Percentiles rank a stretch among this genome's conserved stretches.
phyloP scores from a whole-genome alignment of 2,797 vertebrate species.

The Oryzias sinensis region DNA sequence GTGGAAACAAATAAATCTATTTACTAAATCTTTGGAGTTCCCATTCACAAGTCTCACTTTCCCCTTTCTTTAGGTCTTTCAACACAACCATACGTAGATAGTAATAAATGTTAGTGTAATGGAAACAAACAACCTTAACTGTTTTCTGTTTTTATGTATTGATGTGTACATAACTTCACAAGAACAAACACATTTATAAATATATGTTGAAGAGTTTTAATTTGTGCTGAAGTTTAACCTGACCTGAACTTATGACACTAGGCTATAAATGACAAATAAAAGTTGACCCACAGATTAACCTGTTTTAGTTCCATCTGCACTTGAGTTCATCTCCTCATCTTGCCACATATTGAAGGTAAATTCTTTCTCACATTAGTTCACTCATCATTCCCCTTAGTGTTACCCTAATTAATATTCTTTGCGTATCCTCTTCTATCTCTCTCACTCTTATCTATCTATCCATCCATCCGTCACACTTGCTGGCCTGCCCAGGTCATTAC shows the following conservation, averaged over 20 bases:
- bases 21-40: too few species aligned
- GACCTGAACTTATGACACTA: constrained; percentile 9
- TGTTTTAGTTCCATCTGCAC: constrained; percentile 12
- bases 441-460: constrained; percentile 35
- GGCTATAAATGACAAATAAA: constrained; percentile 20
- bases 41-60: too few species aligned
- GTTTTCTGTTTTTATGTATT: too few species aligned
- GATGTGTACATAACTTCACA: too few species aligned
- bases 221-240: constrained; percentile 5
- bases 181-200: too few species aligned
- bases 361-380: constrained; percentile 31
- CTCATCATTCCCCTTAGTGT: constrained; percentile 51
- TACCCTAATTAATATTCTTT: constrained; percentile 52
- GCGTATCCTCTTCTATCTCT: constrained; percentile 36
- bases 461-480: constrained; percentile 59
- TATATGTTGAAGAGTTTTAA: not conserved
- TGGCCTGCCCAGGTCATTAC: constrained; percentile 73
- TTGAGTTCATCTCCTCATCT: constrained; percentile 16
- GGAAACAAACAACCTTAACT: too few species aligned
- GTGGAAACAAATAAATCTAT: too few species aligned
- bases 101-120: too few species aligned
- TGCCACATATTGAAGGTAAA: constrained; percentile 20
- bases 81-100: too few species aligned
- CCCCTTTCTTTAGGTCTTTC: too few species aligned
- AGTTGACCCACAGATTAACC: constrained; percentile 17